phyloP scores from a whole-genome alignment of 1,140 invertebrate species.

The Stegodyphus mimosarum region DNA sequence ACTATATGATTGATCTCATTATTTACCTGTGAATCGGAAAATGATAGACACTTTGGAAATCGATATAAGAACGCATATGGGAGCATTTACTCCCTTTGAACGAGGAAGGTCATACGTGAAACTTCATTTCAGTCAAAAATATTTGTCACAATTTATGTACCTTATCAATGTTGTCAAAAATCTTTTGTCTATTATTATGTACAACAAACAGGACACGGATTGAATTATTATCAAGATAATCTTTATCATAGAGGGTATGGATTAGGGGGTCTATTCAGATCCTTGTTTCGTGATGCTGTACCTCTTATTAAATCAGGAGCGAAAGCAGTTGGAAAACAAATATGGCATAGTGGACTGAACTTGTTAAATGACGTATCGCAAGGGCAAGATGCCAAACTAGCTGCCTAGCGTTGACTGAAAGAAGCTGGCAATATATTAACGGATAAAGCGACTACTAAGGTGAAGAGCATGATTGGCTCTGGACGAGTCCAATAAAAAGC shows the following conservation, averaged over 20 bases:
- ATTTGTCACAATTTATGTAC: constrained; percentile 4
- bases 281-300: neutral
- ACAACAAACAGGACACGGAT: neutral
- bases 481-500: neutral
- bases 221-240: neutral
- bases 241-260: neutral
- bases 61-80: too few species aligned
- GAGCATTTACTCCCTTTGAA: too few species aligned
- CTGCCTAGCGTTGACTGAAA: neutral
- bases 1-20: too few species aligned
- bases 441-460: neutral
- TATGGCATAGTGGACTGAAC: neutral
- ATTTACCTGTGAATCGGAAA: too few species aligned
- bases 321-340: constrained; percentile 1
- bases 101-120: too few species aligned
- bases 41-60: too few species aligned
- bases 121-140: too few species aligned
- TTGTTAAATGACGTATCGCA: neutral
- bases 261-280: neutral
- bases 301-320: constrained; percentile 9
- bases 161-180: constrained; percentile 5
- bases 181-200: constrained; percentile 9
- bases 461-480: constrained; percentile 5
- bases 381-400: neutral
- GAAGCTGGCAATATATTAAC: constrained; percentile 1